Evolutionary conservation across 2,113 vertebrate species (phyloP).

Genomic region (Lagopus muta): DNA sequence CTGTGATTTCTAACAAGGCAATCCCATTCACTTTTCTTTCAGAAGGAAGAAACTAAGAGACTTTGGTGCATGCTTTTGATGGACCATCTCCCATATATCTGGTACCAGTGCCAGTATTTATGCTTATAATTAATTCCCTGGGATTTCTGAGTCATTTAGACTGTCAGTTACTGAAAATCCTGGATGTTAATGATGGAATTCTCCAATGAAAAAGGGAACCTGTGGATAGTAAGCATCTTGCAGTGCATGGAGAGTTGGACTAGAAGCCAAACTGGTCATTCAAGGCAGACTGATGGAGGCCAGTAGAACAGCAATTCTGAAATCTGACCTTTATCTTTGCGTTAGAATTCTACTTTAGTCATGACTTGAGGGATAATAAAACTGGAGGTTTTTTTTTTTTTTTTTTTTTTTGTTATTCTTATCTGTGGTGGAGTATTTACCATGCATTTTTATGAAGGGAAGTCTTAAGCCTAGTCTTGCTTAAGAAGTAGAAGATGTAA

Average conservation of each 20-base stretch:
- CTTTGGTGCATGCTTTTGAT: neutral
- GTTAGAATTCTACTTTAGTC: neutral
- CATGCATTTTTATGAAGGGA: neutral
- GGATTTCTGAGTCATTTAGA: neutral
- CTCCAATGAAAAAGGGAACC: neutral
- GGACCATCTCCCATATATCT: neutral
- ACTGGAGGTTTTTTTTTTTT: neutral
- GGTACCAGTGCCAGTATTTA: neutral
- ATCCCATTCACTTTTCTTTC: neutral
- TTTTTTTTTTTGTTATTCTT: neutral
- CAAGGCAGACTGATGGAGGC: neutral
- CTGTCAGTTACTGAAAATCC: neutral
- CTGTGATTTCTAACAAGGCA: neutral
- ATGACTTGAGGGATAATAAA: neutral
- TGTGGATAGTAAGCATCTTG: neutral
- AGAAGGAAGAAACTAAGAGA: neutral
- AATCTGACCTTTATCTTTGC: neutral
- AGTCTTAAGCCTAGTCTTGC: neutral
- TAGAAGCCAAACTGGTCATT: neutral
- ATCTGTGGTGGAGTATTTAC: neutral
- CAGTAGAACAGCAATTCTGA: neutral
- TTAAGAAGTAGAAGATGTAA: neutral
- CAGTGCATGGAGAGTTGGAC: neutral
- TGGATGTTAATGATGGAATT: neutral
- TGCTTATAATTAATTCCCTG: neutral